Conservation (phyloP, 2,113 vertebrate species). For the Hypocryptadius cinnamomeus region DNA sequence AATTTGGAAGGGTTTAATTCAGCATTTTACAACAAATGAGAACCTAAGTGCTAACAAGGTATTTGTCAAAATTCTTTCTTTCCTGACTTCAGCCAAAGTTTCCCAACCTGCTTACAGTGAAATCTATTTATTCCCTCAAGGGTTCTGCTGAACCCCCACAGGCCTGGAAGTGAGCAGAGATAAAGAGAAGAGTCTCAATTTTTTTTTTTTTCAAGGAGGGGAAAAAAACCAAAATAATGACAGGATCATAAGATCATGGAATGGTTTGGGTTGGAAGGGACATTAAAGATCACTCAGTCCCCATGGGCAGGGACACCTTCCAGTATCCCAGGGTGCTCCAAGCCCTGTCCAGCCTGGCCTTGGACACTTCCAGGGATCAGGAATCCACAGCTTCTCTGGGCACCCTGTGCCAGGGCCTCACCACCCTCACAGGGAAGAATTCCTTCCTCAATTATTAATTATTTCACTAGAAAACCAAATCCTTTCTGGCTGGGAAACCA, state of each 20-base stretch:
- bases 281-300: neutral
- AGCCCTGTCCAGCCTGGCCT: neutral
- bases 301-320: neutral
- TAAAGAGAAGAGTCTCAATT: neutral
- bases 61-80: neutral
- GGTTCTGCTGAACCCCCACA: neutral
- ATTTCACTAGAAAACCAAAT: neutral
- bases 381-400: neutral
- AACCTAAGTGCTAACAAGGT: neutral
- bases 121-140: neutral
- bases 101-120: neutral
- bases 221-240: too few relatives aligned
- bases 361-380: neutral
- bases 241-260: neutral
- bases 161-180: neutral
- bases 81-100: neutral
- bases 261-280: neutral
- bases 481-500: neutral
- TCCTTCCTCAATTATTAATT: neutral
- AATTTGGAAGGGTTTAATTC: neutral
- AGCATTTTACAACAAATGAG: neutral
- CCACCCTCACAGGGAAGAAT: neutral
- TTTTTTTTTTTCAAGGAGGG: neutral
- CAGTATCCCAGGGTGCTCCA: neutral
- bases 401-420: accelerated